Evolutionary conservation across 2,888 invertebrate genomes (phyloP), one percentile per base, ranked within the genome.

Genomic region (Lucinisca nassula): DNA sequence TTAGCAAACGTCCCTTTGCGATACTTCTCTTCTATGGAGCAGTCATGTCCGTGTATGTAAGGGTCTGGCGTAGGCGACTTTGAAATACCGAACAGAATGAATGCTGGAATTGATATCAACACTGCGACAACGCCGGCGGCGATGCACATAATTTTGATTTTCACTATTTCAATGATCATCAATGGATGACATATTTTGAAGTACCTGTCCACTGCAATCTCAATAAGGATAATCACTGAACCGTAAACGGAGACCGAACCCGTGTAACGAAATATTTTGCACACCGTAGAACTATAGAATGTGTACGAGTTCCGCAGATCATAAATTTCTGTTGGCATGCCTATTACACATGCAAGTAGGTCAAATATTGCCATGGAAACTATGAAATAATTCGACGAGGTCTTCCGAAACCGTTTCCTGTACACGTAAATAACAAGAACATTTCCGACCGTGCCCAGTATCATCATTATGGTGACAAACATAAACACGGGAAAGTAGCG

Each of bases 361-460:
- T 95, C 95, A 88, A 94, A 94, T 37, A 94, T 89, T 10, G 95
- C 94, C 93, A 95, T 93, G 35, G 93, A 89, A 30, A 93, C 88
- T 51, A 95, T 95, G 87, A 95, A 95, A 80, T 93, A 94, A 84
- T 95, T 94, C 0, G 94, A 94, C 0, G 95, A 94, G 4, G 93
- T 93, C 74, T 92, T 90, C 55, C 92, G 91, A 81, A 95, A 93
- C 24, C 92, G 85, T 30, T 93, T 87, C 10, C 91, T 90, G 84
- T 94, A 95, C 3, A 95, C 93, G 72, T 93, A 93, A 37, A 94
- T 83, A 8, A 94, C 94, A 14, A 95, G 82, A 12, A 85, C 61
- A 85, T 95, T 95, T 12, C 95, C 95, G 24, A 93, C 55, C 0
- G 92, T 90, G 30, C 95, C 95, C 0, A 93, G 81, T 0, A 93